These are phyloP conservation scores for Sturnira hondurensis DNA, from an alignment of 2,113 vertebrate genomes.

Conservation along the genomic window DNA sequence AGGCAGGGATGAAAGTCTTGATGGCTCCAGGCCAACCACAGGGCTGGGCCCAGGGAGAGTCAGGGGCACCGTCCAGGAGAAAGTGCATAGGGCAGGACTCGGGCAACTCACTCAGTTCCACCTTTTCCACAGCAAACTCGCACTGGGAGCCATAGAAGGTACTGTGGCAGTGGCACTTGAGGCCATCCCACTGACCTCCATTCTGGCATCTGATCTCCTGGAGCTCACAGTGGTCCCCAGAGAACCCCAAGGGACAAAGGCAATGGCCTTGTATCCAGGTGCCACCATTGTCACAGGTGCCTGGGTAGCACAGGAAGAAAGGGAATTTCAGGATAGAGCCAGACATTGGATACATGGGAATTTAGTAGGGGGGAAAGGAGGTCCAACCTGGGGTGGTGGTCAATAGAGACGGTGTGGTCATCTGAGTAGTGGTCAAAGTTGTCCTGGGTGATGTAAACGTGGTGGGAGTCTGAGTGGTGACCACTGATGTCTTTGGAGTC, in stretches of 20 bases:
- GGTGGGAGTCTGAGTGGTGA: not conserved
- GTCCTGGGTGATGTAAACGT: not conserved
- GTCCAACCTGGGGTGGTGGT: conserved; percentile 35
- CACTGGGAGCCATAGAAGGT: conserved; percentile 23
- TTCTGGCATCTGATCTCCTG: not conserved
- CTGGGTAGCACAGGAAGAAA: not conserved
- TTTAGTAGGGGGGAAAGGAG: not conserved
- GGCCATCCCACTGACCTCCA: not conserved
- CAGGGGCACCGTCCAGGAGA: not conserved
- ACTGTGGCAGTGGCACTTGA: conserved; percentile 17
- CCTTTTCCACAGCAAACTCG: not conserved
- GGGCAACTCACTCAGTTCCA: conserved; percentile 36
- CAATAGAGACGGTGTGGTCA: not conserved
- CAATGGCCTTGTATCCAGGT: not conserved
- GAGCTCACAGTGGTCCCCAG: conserved; percentile 24
- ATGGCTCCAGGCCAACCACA: not conserved
- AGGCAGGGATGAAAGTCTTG: not conserved
- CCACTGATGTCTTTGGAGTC: not conserved
- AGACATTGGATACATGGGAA: not conserved
- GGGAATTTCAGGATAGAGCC: not conserved
- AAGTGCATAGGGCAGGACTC: not conserved
- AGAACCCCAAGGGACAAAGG: not conserved
- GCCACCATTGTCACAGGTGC: conserved; percentile 50
- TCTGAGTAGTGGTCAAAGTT: not conserved
- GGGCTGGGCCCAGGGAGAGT: not conserved